Evolutionary conservation across 2,888 invertebrate genomes (phyloP).

Genomic region (Malacosoma neustria): DNA sequence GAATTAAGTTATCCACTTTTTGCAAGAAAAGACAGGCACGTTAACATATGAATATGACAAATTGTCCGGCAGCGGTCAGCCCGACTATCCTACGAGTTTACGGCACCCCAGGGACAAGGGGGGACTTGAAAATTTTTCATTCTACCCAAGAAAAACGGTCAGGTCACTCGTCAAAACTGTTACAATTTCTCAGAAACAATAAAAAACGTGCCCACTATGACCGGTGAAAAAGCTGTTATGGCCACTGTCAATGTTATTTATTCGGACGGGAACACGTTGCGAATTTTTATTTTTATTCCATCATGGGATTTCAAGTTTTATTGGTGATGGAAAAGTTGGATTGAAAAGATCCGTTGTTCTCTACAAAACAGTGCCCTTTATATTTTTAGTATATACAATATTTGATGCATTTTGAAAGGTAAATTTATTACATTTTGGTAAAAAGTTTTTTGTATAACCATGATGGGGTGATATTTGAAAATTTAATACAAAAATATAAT

Average conservation of each 20-base stretch:
- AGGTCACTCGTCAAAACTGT: slow-evolving; percentile 74
- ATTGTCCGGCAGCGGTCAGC: slow-evolving; percentile 66
- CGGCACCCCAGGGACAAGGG: slow-evolving; percentile 63
- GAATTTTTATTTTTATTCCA: slow-evolving; percentile 71
- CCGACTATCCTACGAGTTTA: slow-evolving; percentile 60
- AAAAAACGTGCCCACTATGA: slow-evolving; percentile 48
- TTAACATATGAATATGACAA: slow-evolving; percentile 77
- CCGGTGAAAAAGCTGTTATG: slow-evolving; percentile 61
- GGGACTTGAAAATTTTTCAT: slow-evolving; percentile 75
- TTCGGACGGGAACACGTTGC: slow-evolving; percentile 54
- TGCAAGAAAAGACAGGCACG: slow-evolving; percentile 72
- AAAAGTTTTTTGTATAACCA: no score
- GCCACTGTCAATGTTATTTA: slow-evolving; percentile 72
- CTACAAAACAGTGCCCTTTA: no score
- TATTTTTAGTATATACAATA: no score
- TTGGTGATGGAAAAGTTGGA: slow-evolving; percentile 39
- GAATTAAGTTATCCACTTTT: slow-evolving; percentile 74
- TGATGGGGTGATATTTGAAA: no score
- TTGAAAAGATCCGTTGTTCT: slow-evolving; percentile 31
- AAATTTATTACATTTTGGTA: no score
- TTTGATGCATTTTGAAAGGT: no score
- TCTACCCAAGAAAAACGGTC: slow-evolving; percentile 66
- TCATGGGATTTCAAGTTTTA: slow-evolving; percentile 68
- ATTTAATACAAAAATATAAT: no score
- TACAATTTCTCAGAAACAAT: slow-evolving; percentile 74